These are phyloP conservation scores for Deilephila porcellus DNA, from an alignment of 2,888 invertebrate genomes.

Conservation along the genomic window DNA sequence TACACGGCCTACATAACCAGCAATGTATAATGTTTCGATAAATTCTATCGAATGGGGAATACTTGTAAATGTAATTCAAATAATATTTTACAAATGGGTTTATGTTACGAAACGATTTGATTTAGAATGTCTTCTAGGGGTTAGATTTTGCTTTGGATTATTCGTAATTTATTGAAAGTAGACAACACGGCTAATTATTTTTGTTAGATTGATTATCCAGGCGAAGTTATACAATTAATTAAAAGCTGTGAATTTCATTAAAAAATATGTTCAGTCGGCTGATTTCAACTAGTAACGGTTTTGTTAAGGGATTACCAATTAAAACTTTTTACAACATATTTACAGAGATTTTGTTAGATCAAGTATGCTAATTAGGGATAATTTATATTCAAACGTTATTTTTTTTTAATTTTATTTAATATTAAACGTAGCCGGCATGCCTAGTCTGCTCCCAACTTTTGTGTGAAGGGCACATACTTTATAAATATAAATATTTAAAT, in stretches of 20 bases:
- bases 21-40: constrained; percentile 8
- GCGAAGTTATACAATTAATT: neutral
- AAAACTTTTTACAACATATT: constrained; percentile 7
- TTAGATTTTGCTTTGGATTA: too few relatives aligned
- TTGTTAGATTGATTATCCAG: neutral
- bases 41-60: neutral
- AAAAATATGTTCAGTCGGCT: neutral
- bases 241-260: neutral
- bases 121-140: neutral
- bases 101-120: neutral
- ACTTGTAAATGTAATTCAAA: neutral
- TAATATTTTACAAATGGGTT: neutral
- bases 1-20: constrained; percentile 11
- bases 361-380: neutral
- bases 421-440: neutral
- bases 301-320: constrained; percentile 13
- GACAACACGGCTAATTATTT: too few relatives aligned
- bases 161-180: too few relatives aligned
- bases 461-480: neutral
- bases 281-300: neutral
- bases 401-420: neutral
- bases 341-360: neutral
- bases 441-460: neutral
- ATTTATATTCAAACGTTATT: neutral
- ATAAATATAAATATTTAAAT: neutral